These are phyloP conservation scores for Thunnus maccoyii DNA, from an alignment of 2,113 vertebrate genomes.

Conservation along the genomic window DNA sequence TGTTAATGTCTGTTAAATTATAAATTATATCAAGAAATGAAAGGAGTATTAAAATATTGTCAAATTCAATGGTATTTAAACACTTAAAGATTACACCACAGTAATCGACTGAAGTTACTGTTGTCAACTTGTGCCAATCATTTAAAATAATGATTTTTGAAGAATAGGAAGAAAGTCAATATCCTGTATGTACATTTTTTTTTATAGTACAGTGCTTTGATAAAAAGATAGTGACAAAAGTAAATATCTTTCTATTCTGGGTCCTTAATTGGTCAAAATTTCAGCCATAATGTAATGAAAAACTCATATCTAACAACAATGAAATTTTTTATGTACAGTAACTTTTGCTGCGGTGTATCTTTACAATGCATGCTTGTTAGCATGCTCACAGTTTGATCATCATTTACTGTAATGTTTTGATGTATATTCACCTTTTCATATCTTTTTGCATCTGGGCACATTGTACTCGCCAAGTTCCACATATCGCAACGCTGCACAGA, in stretches of 20 bases:
- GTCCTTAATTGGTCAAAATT: background rate
- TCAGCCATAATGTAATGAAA: conserved; percentile 1
- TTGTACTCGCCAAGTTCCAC: conserved; percentile 16
- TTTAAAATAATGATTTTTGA: background rate
- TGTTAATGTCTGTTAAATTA: background rate
- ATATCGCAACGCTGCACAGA: conserved; percentile 9
- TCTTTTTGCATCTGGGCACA: conserved; percentile 10
- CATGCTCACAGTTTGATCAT: background rate
- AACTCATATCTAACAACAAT: background rate
- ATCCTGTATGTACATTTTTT: background rate
- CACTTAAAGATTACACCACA: background rate
- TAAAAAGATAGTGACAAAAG: background rate
- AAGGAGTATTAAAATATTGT: background rate
- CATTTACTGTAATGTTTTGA: conserved; percentile 13
- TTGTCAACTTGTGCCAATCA: background rate
- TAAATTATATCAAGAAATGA: background rate
- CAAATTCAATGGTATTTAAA: background rate
- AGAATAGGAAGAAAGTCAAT: background rate
- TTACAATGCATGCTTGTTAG: conserved; percentile 4
- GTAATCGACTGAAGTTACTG: background rate
- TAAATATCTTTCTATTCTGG: background rate
- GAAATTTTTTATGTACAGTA: conserved; percentile 1
- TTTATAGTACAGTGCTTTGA: background rate
- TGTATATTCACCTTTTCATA: background rate
- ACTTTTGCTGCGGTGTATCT: conserved; percentile 13